A percentile compares a stretch with the other conserved stretches of the same genome.
phyloP scores from a whole-genome alignment of 2,113 vertebrate genomes.

The Platysternon megacephalum region DNA sequence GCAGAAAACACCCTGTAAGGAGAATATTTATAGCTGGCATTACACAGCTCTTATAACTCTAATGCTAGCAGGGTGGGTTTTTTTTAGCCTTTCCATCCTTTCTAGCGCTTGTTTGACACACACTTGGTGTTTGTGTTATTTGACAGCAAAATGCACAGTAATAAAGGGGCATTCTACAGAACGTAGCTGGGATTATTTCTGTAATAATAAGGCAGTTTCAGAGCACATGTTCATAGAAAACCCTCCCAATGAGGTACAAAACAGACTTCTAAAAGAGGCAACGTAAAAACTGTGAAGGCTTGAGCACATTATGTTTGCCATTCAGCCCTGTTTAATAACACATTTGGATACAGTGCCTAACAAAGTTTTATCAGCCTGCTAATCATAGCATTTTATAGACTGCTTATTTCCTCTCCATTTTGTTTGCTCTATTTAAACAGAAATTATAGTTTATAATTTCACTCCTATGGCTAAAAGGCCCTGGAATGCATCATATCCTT shows the following conservation, averaged over 20 bases:
- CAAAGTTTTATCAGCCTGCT: neutral
- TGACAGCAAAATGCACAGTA: neutral
- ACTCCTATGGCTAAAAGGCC: slow-evolving; percentile 53
- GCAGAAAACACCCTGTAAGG: slow-evolving; percentile 13
- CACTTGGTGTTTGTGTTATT: neutral
- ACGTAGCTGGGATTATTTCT: neutral
- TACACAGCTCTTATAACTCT: neutral
- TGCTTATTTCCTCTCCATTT: neutral
- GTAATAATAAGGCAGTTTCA: accelerated
- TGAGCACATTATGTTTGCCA: neutral
- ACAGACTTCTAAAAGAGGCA: neutral
- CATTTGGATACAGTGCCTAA: neutral
- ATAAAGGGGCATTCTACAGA: neutral
- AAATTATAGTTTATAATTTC: slow-evolving; percentile 54
- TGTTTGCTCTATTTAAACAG: slow-evolving; percentile 44
- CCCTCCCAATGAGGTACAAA: neutral
- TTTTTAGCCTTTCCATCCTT: neutral
- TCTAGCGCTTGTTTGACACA: neutral
- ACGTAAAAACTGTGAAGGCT: accelerated
- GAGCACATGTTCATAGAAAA: neutral
- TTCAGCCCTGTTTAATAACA: neutral
- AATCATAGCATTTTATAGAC: neutral
- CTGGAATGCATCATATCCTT: slow-evolving; percentile 78
- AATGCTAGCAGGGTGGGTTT: neutral
- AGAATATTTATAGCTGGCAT: slow-evolving; percentile 14